Percentiles rank a stretch among this genome's conserved stretches.
These are phyloP conservation scores for Heliangelus exortis DNA, from an alignment of 2,797 vertebrate species.

Conservation along the genomic window DNA sequence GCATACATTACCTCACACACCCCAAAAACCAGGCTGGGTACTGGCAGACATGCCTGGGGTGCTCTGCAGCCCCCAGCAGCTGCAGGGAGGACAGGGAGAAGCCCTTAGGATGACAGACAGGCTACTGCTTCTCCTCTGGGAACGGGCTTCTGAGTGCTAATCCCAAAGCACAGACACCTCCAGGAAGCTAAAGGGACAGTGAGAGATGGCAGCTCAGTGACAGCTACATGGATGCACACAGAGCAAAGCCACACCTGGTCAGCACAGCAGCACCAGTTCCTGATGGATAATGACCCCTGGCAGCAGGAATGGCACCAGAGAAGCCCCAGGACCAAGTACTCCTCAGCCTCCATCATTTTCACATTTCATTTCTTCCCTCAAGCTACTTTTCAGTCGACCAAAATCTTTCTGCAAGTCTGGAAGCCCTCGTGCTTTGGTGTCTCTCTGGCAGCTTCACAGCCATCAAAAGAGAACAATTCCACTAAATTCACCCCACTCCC, in stretches of 20 bases:
- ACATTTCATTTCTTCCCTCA: not conserved
- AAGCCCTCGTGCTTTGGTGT: not conserved
- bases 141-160: not conserved
- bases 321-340: not conserved
- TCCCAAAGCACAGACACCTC: not conserved
- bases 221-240: fast-evolving
- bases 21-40: not conserved
- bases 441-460: not conserved
- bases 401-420: not conserved
- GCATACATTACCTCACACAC: fast-evolving
- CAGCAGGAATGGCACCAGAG: not conserved
- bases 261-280: not conserved
- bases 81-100: not conserved
- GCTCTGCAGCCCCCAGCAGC: not conserved
- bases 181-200: not conserved
- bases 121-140: not conserved
- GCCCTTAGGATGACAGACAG: not conserved
- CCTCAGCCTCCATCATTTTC: not conserved
- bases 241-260: not conserved
- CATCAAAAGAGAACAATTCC: not conserved
- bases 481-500: not conserved
- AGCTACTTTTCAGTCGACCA: not conserved
- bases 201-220: not conserved
- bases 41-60: not conserved
- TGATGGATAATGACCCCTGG: fast-evolving